Evolutionary conservation across 2,888 invertebrate genomes (phyloP).

Genomic region (Sycophila texana): DNA sequence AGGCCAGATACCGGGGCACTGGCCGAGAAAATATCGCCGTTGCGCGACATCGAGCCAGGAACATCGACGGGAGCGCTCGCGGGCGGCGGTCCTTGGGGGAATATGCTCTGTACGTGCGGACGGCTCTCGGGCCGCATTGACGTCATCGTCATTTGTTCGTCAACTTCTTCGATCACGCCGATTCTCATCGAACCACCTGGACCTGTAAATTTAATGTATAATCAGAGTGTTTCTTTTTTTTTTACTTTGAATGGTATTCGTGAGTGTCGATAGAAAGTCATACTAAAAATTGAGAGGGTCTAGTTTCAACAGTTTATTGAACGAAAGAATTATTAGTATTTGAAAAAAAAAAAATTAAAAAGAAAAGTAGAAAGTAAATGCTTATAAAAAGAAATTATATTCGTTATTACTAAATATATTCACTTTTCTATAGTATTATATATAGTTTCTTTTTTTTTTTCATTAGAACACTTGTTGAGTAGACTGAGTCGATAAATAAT

Average conservation of each 20-base stretch:
- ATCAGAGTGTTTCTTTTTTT: too few relatives aligned
- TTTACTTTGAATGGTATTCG: too few relatives aligned
- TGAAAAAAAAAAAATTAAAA: too few relatives aligned
- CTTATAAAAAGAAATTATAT: too few relatives aligned
- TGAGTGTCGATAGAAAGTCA: too few relatives aligned
- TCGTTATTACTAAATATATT: too few relatives aligned
- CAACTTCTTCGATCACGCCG: constrained; percentile 77
- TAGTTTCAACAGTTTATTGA: background rate
- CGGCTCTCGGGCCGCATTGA: constrained; percentile 80
- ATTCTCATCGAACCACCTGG: constrained; percentile 69
- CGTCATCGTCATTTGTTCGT: constrained; percentile 89
- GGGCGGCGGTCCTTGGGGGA: constrained; percentile 77
- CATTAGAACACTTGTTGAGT: too few relatives aligned
- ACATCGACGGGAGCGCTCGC: constrained; percentile 82
- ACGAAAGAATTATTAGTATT: background rate
- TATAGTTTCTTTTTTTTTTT: too few relatives aligned
- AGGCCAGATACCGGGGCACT: constrained; percentile 67
- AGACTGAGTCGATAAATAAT: too few relatives aligned
- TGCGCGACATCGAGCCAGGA: constrained; percentile 73
- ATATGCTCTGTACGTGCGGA: constrained; percentile 71
- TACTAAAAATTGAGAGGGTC: background rate
- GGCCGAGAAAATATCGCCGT: constrained; percentile 65
- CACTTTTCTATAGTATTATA: too few relatives aligned
- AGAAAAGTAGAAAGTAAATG: too few relatives aligned
- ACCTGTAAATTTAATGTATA: background rate